Evolutionary conservation across 2,888 invertebrate species (phyloP), one percentile per base, ranked within the genome.

Genomic region (Mythimna ferrago): DNA sequence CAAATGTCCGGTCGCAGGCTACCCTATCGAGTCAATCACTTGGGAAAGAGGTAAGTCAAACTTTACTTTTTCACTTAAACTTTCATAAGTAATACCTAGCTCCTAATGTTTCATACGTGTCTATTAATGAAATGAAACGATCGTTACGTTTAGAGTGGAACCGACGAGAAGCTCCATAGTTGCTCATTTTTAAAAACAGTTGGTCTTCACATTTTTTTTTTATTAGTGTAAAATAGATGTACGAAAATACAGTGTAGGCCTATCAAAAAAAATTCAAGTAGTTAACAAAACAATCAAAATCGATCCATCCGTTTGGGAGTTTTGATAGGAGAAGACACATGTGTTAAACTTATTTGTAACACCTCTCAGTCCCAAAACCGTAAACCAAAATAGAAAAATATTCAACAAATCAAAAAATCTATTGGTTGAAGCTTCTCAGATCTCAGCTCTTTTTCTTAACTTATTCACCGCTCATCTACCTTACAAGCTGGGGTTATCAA

Each of bases 1-100:
- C 91, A 98, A 98, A 95, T 99, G 99, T 92, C 98, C 98, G 11
- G 98, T 98, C 32, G 98, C 98, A 71, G 99, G 99, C 53, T 98
- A 98, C 94, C 98, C 99, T 41, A 98, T 99, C 84, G 98, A 98
- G 92, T 97, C 97, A 81, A 98, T 98, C 89, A 98, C 97, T 35
- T 99, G 99, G 99, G 98, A 98, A 94, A 97, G 98, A 97, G 98
- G 98, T 98, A 92, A 96, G 96, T 21, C 14, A 41, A 38, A 14
- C 6, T 14, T 11, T 60, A 38, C 6, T 10, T 60, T 16, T 60
- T 11, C 58, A 60, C 19, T 2, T 35, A 5, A 19, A 10, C 19
- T 1, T 19, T 35, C 57, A 6, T 58, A 16, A 6, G 16, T 48
- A 48, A 0, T 19, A 48, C 1, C 16, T 16, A 48, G 16, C 48